These are phyloP conservation scores for Physeter macrocephalus DNA, from an alignment of 2,113 vertebrate species.

Conservation along the genomic window DNA sequence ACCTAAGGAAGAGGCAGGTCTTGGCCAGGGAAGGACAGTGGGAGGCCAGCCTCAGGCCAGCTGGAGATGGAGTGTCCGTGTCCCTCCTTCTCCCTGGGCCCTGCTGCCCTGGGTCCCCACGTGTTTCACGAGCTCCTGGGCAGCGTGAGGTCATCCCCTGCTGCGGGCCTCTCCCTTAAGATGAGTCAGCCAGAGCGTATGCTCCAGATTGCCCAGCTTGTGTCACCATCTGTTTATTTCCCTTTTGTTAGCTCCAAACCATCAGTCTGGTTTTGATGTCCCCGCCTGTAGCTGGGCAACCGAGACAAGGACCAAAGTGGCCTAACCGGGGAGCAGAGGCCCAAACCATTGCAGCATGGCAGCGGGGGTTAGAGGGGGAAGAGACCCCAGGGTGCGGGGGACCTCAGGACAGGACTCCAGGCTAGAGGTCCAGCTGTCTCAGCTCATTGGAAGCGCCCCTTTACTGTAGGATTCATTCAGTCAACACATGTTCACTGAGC, in stretches of 20 bases:
- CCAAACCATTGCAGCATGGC: neutral
- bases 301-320: neutral
- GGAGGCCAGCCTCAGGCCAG: neutral
- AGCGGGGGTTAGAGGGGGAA: neutral
- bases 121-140: neutral
- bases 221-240: neutral
- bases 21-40: neutral
- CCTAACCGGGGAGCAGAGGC: neutral
- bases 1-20: neutral
- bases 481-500: neutral
- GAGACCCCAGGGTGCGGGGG: neutral
- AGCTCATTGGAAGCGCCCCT: neutral
- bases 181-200: neutral
- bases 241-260: neutral
- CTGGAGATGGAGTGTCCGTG: neutral
- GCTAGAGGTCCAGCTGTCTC: neutral
- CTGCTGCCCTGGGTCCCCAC: fast-evolving
- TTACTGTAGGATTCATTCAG: neutral
- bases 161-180: no score
- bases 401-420: neutral
- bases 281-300: neutral
- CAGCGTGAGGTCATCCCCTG: neutral
- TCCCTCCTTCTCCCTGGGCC: neutral
- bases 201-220: neutral
- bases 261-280: neutral